Evolutionary conservation across 1,140 invertebrate genomes (phyloP).

Genomic region (Brachionus rotundiformis): DNA sequence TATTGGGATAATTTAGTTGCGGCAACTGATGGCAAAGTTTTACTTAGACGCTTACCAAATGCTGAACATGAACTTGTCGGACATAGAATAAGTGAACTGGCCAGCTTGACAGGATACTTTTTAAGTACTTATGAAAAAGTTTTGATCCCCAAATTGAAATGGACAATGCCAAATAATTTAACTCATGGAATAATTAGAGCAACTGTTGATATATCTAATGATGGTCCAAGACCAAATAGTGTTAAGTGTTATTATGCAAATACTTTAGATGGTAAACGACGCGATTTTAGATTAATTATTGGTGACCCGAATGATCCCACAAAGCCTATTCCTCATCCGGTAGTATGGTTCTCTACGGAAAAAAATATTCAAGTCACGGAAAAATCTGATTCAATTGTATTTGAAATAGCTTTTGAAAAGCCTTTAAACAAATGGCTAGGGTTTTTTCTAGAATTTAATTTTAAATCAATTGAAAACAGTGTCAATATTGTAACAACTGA

Average conservation of each 20-base stretch:
- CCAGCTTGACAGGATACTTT: slow-evolving; percentile 56
- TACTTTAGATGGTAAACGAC: slow-evolving; percentile 27
- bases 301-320: slow-evolving; percentile 19
- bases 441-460: slow-evolving; percentile 57
- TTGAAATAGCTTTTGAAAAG: slow-evolving; percentile 52
- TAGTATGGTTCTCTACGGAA: slow-evolving; percentile 9
- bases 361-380: neutral
- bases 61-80: slow-evolving; percentile 55
- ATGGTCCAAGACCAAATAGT: slow-evolving; percentile 12
- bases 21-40: slow-evolving; percentile 53
- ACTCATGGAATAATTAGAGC: slow-evolving; percentile 39
- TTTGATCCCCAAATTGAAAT: slow-evolving; percentile 27
- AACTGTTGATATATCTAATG: neutral
- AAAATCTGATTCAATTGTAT: neutral
- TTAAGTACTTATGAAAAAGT: slow-evolving; percentile 53
- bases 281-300: slow-evolving; percentile 9
- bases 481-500: slow-evolving; percentile 58
- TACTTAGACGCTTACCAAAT: slow-evolving; percentile 54
- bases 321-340: neutral
- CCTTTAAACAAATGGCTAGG: slow-evolving; percentile 56
- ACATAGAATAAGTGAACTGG: slow-evolving; percentile 53
- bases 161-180: slow-evolving; percentile 27
- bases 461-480: slow-evolving; percentile 55
- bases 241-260: slow-evolving; percentile 13
- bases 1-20: slow-evolving; percentile 57